Conservation (phyloP, 2,888 invertebrate genomes). For the Siphlonurus alternatus region DNA sequence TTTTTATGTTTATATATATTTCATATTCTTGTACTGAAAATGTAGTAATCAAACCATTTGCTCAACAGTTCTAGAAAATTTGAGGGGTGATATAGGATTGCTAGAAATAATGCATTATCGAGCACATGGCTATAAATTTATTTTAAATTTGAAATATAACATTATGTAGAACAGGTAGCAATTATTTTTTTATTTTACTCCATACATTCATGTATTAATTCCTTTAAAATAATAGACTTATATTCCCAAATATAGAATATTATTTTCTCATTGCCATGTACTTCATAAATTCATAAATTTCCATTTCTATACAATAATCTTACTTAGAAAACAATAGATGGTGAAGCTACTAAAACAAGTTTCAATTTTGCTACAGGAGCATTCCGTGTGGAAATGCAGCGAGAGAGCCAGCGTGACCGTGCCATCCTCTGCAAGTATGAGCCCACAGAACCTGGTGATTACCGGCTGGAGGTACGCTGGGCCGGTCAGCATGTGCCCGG, state of each 20-base stretch:
- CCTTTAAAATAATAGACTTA: constrained; percentile 2
- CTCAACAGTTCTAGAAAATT: no score
- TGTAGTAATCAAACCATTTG: no score
- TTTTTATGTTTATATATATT: background rate
- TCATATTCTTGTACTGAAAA: background rate
- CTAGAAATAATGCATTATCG: no score
- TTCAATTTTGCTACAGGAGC: no score
- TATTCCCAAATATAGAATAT: no score
- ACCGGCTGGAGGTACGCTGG: constrained; percentile 94
- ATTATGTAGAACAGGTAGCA: background rate
- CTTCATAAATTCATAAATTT: no score
- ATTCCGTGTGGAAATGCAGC: constrained; percentile 99
- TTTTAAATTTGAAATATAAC: background rate
- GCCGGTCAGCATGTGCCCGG: constrained; percentile 96
- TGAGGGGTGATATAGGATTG: no score
- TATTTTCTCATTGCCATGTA: no score
- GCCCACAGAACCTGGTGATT: constrained; percentile 97
- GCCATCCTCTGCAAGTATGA: constrained; percentile 97
- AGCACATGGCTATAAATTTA: background rate
- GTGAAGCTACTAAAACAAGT: no score
- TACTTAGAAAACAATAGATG: no score
- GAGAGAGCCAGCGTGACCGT: constrained; percentile 94
- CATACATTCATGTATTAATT: no score
- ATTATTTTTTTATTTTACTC: background rate
- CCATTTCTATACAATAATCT: no score